Evolutionary conservation across 2,797 vertebrate genomes (phyloP), one percentile per base, ranked within the genome.

Genomic region (Helarctos malayanus): DNA sequence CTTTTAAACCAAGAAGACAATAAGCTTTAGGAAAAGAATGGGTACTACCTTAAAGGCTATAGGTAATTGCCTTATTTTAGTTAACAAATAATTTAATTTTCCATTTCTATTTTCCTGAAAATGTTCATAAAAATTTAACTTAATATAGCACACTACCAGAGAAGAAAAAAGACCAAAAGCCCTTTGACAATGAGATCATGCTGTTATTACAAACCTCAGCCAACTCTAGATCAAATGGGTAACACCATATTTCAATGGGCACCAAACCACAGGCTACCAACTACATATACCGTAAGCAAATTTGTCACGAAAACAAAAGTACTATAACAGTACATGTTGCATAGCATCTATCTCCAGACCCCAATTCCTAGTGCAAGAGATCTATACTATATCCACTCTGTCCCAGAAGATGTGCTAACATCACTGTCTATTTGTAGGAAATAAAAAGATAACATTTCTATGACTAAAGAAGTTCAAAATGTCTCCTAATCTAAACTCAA

Each of bases 41-140:
- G 27, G 65, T 23, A 19, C n/a, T 80, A 47, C 56, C 83, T 69
- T 90, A 88, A 95, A 91, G 56, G 11, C 38, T 92, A 90, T 95
- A 80, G 29, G 32, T 79, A 86, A 27, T n/a, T 94, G 47, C 10
- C 35, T 89, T 83, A 59, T 47, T 95, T 87, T 92, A 19, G 25
- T 68, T 96, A 95, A 86, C 68, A 90, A 92, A 45, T 61, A 38
- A 86, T 71, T 94, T 87, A 86, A 93, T 92, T 52, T 89, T 94
- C 61, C 69, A 76, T 54, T 93, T 89, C n/a, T 91, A 32, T 78
- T 88, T 49, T 85, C 73, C 89, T 89, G 38, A 81, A 93, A 97
- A 85, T 54, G 10, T 56, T 94, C 41, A 49, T 63, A 52, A 91
- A 84, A 96, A 75, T 68, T 82, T 94, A 54, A 91, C 47, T 93